Evolutionary conservation across 2,113 vertebrate species (phyloP).

Genomic region (Dicentrarchus labrax): DNA sequence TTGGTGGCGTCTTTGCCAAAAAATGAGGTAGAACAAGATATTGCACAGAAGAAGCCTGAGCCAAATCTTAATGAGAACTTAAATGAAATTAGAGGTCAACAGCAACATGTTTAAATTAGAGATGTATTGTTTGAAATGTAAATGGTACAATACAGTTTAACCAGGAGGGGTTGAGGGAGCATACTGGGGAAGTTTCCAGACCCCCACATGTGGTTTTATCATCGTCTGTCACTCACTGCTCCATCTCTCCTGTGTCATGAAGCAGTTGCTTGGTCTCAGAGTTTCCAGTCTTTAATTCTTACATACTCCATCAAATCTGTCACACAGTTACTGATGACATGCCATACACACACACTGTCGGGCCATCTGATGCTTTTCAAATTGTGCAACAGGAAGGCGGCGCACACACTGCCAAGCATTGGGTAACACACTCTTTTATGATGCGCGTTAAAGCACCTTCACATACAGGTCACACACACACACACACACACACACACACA

Average conservation of each 20-base stretch:
- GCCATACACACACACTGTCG: background rate
- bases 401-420: background rate
- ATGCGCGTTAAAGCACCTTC: background rate
- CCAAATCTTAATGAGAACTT: background rate
- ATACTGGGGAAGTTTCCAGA: background rate
- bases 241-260: background rate
- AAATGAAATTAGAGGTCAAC: background rate
- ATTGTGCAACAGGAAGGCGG: slow-evolving; percentile 1
- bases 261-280: background rate
- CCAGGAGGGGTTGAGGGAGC: background rate
- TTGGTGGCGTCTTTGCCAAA: background rate
- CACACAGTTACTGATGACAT: background rate
- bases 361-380: background rate
- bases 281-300: background rate
- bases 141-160: background rate
- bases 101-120: background rate
- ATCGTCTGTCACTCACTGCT: background rate
- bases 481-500: background rate
- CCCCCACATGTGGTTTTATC: background rate
- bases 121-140: too few species aligned
- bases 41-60: background rate
- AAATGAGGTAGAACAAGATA: background rate
- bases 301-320: background rate
- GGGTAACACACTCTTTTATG: background rate
- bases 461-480: background rate